Base-by-base conservation (phyloP, 2,888 invertebrate species). In the Eledona agricola region DNA sequence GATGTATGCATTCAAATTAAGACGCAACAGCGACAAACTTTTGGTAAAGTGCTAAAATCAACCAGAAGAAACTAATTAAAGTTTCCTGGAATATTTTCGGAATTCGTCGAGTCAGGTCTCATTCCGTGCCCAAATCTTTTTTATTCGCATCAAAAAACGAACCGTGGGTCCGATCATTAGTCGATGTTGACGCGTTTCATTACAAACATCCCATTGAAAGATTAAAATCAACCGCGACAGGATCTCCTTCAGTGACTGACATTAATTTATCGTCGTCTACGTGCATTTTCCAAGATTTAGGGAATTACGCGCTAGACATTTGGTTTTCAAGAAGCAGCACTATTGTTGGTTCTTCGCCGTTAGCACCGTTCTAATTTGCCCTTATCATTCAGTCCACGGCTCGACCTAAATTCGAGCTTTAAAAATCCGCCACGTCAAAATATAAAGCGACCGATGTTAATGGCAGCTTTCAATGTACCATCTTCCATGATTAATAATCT, bases 401-500 rank as follows among this genome's bases (percentile, higher is more conserved):
- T 37, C 46, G 32, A 31, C 32, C 43, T 43, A 43, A 43, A 43
- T 43, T 32, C 34, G 46, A 46, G 34, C 26, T 47, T 47, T 47
- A 37, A 47, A 46, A 47, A 28, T 35, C 22, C 6, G 16, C 26
- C 38, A 45, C 31, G 28, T 29, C 35, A 25, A 43, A 46, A 46
- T 46, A 34, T 46, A 46, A 46, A 46, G 26, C 46, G 12, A 35
- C 46, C 35, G 46, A 25, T 46, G 46, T 25, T 46, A 46, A 46
- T 46, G 46, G 46, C 46, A 46, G 34, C 46, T 34, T 46, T 46
- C 46, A 46, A 34, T 46, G 46, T 26, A 34, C 16, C 34, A 35
- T 46, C 46, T 12, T n/a, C n/a, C 25, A 25, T 34, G 46, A 46
- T 46, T 46, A 46, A 46, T 46, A 46, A 46, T 46, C 46, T 19